phyloP scores from a whole-genome alignment of 1,140 invertebrate genomes.

The Macrobrachium nipponense region DNA sequence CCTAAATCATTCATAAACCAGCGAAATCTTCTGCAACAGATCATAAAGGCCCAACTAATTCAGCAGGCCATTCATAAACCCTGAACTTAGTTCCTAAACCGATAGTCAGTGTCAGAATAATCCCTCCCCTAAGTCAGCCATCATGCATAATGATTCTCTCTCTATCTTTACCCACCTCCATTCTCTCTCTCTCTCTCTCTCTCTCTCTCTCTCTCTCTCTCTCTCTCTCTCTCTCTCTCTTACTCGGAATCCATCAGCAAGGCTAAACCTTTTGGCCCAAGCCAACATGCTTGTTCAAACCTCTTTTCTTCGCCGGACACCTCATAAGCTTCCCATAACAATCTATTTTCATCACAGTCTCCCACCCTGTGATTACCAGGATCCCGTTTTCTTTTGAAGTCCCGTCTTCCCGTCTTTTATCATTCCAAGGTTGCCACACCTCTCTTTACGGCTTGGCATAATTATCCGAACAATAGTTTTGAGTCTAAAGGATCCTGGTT shows the following conservation, averaged over 20 bases:
- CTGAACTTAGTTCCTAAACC: too few relatives aligned
- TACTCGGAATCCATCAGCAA: conserved; percentile 13
- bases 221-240: conserved; percentile 1
- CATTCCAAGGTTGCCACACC: conserved; percentile 55
- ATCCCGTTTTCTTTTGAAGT: conserved; percentile 59
- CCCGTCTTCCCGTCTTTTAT: conserved; percentile 58
- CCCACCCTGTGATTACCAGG: conserved; percentile 57
- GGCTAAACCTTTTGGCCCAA: conserved; percentile 1
- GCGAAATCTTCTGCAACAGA: too few relatives aligned
- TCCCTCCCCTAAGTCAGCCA: too few relatives aligned
- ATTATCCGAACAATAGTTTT: conserved; percentile 53
- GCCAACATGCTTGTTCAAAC: conserved; percentile 49
- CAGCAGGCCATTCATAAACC: too few relatives aligned
- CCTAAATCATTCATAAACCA: too few relatives aligned
- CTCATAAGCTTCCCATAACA: conserved; percentile 60
- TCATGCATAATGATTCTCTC: too few relatives aligned
- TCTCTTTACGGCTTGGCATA: conserved; percentile 46
- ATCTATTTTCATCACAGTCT: conserved; percentile 58
- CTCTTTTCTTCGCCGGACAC: conserved; percentile 52
- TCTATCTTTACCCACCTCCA: neutral
- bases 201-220: neutral
- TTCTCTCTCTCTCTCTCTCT: neutral
- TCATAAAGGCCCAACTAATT: too few relatives aligned
- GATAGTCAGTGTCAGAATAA: too few relatives aligned
- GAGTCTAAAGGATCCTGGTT: conserved; percentile 15